Evolutionary conservation across 2,113 vertebrate genomes (phyloP), one percentile per base, ranked within the genome.

Genomic region (Ammodytes dubius): DNA sequence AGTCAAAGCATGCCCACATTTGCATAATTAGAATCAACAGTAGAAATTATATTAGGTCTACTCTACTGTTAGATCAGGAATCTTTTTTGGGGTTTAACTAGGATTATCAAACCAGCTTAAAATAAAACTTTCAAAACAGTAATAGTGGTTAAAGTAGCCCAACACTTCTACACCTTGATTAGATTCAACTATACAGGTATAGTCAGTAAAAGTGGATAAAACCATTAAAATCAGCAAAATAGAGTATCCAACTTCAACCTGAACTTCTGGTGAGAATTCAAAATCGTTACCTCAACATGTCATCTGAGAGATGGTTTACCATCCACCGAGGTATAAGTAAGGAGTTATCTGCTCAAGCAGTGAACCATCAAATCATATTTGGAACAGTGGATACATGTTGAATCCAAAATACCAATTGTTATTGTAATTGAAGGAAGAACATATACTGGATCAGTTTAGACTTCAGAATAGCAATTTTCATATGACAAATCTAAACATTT

Each of bases 31-130:
- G 74, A 69, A 77, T 74, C 80, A 82, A 83, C 81, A 82, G 83
- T 67, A 49, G 76, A 87, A 91, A 93, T 93, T 93, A 93, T n/a
- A n/a, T n/a, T n/a, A n/a, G 74, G 70, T 70, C 59, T n/a, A n/a
- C n/a, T n/a, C n/a, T n/a, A n/a, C n/a, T n/a, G n/a, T n/a, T n/a
- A n/a, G n/a, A 77, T 87, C 89, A 82, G 77, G 73, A 88, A 70
- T 87, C 86, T 54, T 71, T 57, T 75, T 65, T 70, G 70, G 74
- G 75, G 73, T 59, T 49, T 84, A 69, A 88, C 70, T 60, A 67
- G 70, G 49, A 35, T 14, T 71, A 74, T 82, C 65, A 81, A 82
- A 70, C 67, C 9, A 15, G 63, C 60, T 4, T 53, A 69, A 53
- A 68, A 57, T 9, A 35, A 37, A 71, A 70, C 52, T 71, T 66